These are phyloP conservation scores for Pseudococcus jackbeardsleyi DNA, from an alignment of 2,888 invertebrate species.

Conservation along the genomic window DNA sequence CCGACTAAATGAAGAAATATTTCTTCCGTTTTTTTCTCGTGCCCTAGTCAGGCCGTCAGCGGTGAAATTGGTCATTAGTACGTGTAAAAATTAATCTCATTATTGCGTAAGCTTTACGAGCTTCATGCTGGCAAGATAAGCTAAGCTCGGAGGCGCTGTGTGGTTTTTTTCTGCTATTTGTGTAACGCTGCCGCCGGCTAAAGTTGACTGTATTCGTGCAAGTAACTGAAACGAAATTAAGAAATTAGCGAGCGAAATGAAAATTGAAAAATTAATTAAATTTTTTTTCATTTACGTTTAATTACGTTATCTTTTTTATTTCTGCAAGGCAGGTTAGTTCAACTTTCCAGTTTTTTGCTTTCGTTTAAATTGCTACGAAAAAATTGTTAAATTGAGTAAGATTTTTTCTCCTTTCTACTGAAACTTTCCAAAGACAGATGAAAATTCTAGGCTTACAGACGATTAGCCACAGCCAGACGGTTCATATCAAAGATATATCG, in stretches of 20 bases:
- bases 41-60: neutral
- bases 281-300: constrained; percentile 38
- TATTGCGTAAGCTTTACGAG: constrained; percentile 25
- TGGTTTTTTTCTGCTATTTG: neutral
- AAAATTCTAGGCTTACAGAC: neutral
- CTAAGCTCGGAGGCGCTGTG: neutral
- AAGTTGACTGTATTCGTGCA: neutral
- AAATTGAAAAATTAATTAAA: constrained; percentile 47
- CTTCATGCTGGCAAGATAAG: constrained; percentile 17
- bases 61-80: constrained; percentile 37
- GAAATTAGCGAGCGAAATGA: constrained; percentile 37
- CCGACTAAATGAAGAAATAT: constrained; percentile 18
- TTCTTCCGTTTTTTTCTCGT: constrained; percentile 16
- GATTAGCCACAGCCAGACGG: neutral
- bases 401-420: neutral
- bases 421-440: neutral
- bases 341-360: neutral
- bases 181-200: neutral
- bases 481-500: neutral
- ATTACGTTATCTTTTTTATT: constrained; percentile 12
- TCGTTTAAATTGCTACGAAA: neutral
- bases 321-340: neutral
- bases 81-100: constrained; percentile 44
- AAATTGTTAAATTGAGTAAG: neutral
- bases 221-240: constrained; percentile 38